Evolutionary conservation across 1,140 invertebrate genomes (phyloP).

Genomic region (Sinonovacula constricta): DNA sequence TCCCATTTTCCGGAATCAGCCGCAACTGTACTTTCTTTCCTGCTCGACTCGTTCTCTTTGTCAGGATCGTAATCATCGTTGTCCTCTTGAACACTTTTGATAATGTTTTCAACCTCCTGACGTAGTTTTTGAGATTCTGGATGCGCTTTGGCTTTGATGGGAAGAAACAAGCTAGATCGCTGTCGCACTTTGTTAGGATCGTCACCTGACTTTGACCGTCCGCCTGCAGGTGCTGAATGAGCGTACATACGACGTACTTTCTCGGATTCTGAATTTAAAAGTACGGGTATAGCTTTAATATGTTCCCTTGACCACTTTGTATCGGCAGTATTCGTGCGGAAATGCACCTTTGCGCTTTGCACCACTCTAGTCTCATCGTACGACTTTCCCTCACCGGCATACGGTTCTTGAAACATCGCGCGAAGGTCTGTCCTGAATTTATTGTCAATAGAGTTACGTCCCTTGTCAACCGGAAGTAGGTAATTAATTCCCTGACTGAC

Average conservation of each 20-base stretch:
- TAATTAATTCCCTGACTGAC: slow-evolving; percentile 73
- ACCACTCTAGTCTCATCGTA: slow-evolving; percentile 67
- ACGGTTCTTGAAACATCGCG: slow-evolving; percentile 74
- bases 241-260: slow-evolving; percentile 63
- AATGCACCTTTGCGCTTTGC: slow-evolving; percentile 69
- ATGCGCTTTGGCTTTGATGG: slow-evolving; percentile 64
- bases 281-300: slow-evolving; percentile 51
- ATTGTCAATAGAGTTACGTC: slow-evolving; percentile 69
- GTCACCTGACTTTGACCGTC: slow-evolving; percentile 52
- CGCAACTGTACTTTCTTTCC: neutral
- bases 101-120: slow-evolving; percentile 70
- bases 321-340: slow-evolving; percentile 64
- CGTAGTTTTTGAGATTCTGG: slow-evolving; percentile 66
- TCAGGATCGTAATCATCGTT: slow-evolving; percentile 49
- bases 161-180: slow-evolving; percentile 67
- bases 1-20: neutral
- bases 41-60: neutral
- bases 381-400: slow-evolving; percentile 56
- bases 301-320: slow-evolving; percentile 59
- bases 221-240: slow-evolving; percentile 66
- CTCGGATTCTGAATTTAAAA: slow-evolving; percentile 71
- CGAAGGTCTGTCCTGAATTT: slow-evolving; percentile 70
- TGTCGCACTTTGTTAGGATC: slow-evolving; percentile 56
- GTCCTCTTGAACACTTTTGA: slow-evolving; percentile 63
- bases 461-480: slow-evolving; percentile 73